A percentile compares a stretch with the other conserved stretches of the same genome.
Evolutionary conservation across 2,797 vertebrate genomes (phyloP).

Genomic region (Tolypeutes matacus): DNA sequence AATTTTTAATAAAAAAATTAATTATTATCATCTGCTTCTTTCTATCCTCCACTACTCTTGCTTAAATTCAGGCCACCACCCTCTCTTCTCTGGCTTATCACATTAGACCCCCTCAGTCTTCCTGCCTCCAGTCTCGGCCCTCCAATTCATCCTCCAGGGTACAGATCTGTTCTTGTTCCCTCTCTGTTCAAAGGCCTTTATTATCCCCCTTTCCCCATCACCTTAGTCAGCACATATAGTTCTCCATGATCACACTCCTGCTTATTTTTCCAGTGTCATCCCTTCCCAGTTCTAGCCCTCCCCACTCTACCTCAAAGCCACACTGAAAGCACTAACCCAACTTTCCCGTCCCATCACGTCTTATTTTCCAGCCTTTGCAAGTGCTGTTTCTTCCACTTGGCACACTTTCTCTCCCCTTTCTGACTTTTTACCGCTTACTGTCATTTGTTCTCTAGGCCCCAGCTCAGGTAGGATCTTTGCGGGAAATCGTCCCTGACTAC

Average conservation of each 20-base stretch:
- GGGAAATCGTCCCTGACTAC: constrained; percentile 20
- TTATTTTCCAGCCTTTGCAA: not conserved
- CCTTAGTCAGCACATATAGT: not conserved
- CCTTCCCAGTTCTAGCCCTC: not conserved
- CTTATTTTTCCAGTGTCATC: not conserved
- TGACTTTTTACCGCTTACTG: not conserved
- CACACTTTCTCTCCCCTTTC: not conserved
- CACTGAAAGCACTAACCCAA: not conserved
- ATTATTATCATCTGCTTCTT: not conserved
- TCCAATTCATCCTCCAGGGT: not conserved
- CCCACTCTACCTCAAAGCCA: not conserved
- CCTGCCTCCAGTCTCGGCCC: not conserved
- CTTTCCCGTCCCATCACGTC: not conserved
- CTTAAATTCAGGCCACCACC: not conserved
- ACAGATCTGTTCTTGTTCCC: not conserved
- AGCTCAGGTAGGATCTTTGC: not conserved
- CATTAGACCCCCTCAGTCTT: not conserved
- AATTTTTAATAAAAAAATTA: no score
- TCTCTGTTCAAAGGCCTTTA: constrained; percentile 8
- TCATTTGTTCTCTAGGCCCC: not conserved
- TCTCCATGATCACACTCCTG: not conserved
- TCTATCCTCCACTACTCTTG: not conserved
- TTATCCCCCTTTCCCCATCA: not conserved
- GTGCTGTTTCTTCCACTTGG: not conserved
- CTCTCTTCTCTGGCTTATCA: not conserved